Percentiles rank a stretch among this genome's conserved stretches.
These are phyloP conservation scores for Ellobius talpinus DNA, from an alignment of 2,113 vertebrate species.

Conservation along the genomic window DNA sequence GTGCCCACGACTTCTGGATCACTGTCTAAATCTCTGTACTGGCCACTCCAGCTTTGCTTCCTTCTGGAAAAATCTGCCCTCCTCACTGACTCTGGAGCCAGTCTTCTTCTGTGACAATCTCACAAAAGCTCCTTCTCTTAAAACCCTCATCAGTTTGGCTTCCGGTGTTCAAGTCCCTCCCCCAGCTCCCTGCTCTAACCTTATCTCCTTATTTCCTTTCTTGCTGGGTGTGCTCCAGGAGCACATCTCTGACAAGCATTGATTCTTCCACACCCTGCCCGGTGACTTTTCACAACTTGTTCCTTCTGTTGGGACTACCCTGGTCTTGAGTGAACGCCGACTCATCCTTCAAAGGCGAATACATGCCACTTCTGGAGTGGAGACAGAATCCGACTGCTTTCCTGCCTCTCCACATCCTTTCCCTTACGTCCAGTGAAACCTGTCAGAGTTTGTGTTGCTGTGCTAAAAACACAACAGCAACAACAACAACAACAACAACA, in stretches of 20 bases:
- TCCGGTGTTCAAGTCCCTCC: not conserved
- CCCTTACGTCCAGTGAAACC: not conserved
- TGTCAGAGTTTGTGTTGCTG: not conserved
- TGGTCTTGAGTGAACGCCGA: not conserved
- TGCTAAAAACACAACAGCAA: not conserved
- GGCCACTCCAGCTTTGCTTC: not conserved
- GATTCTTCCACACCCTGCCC: not conserved
- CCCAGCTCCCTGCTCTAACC: not conserved
- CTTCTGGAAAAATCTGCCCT: not conserved
- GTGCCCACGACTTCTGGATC: not conserved
- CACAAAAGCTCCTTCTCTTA: accelerated
- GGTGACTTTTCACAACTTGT: not conserved
- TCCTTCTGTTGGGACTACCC: not conserved
- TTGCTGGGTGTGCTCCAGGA: not conserved
- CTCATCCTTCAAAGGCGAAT: not conserved
- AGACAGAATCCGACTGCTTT: not conserved
- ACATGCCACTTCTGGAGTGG: not conserved
- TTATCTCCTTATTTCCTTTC: not conserved
- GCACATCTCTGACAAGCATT: not conserved
- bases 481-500: not conserved
- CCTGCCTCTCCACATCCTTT: not conserved
- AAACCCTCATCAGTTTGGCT: not conserved
- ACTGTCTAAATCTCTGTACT: not conserved
- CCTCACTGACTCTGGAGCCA: not conserved
- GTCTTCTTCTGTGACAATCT: not conserved